Base-by-base conservation (phyloP, 2,888 invertebrate species). In the Hirtodrosophila histrioides region DNA sequence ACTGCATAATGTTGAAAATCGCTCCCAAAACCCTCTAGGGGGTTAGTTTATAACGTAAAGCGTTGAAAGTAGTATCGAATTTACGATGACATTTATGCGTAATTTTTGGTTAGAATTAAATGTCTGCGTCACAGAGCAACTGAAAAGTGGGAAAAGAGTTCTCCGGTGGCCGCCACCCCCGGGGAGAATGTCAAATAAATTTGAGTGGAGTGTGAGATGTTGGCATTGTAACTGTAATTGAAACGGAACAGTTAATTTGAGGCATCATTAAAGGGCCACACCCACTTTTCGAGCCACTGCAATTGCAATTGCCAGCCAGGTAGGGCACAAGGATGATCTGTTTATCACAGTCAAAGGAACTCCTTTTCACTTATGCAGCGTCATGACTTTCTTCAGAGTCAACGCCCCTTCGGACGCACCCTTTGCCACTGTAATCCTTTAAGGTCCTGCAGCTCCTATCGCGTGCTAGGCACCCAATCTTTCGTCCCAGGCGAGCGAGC, bases 1-100 rank as follows among this genome's bases (percentile, higher is more conserved):
- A 1, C 10, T 11, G 9, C 3, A 23, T 3, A 36, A 7, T 35
- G 5, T 8, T 23, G 1, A 45, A 45, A 49, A 36, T 49, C 49
- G 44, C 36, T 72, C 72, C 72, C 64, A 65, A 68, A 27, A 27
- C 27, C 27, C 1, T 6, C 39, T 53, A 43, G 44, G 50, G 58
- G 50, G 54, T 17, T 17, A 17, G 17, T 17, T 17, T 17, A n/a
- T n/a, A n/a, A n/a, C n/a, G n/a, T n/a, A n/a, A n/a, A n/a, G n/a
- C n/a, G n/a, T n/a, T n/a, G n/a, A n/a, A n/a, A n/a, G n/a, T n/a
- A n/a, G 49, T 48, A 58, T 75, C 56, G 69, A 88, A 89, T 89
- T 89, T 89, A 89, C 71, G 89, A 87, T 88, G 90, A 89, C 90
- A 77, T 89, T 86, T 84, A 88, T 87, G 79, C 79, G 68, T 68